Percentiles rank a stretch among this genome's conserved stretches.
These are phyloP conservation scores for Rhysida immarginata DNA, from an alignment of 1,140 invertebrate species.

Conservation along the genomic window DNA sequence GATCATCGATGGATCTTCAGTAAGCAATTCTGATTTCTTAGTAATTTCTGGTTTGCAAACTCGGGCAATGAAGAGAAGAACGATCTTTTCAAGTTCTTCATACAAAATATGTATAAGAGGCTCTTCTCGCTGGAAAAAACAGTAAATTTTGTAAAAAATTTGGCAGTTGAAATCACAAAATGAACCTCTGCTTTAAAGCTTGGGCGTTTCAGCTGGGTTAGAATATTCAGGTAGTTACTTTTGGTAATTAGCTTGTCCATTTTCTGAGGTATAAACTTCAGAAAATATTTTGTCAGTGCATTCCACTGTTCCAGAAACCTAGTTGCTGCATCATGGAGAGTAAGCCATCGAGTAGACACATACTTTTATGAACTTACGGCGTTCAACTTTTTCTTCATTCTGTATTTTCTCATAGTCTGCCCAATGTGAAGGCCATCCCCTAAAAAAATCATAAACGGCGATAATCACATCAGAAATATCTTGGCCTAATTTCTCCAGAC, in stretches of 20 bases:
- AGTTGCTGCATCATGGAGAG: conserved; percentile 15
- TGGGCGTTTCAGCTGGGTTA: conserved; percentile 7
- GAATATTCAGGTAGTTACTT: conserved; percentile 12
- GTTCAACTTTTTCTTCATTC: conserved; percentile 10
- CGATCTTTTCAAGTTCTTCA: conserved; percentile 7
- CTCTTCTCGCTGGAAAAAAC: conserved; percentile 13
- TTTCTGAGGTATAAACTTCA: conserved; percentile 9
- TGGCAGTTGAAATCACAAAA: conserved; percentile 11
- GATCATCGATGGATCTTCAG: too few relatives aligned
- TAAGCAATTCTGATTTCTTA: too few relatives aligned
- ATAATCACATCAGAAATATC: conserved; percentile 16
- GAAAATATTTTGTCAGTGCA: conserved; percentile 12
- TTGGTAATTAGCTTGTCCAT: conserved; percentile 9
- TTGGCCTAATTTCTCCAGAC: conserved; percentile 17
- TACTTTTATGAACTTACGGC: conserved; percentile 16
- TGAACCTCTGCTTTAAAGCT: conserved; percentile 7
- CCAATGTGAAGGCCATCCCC: conserved; percentile 10
- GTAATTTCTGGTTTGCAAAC: too few relatives aligned
- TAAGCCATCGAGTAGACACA: not conserved
- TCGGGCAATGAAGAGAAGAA: too few relatives aligned
- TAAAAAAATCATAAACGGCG: conserved; percentile 18
- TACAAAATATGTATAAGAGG: conserved; percentile 14
- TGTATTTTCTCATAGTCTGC: conserved; percentile 16
- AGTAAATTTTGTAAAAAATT: conserved; percentile 11
- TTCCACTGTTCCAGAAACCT: conserved; percentile 17